Evolutionary conservation across 2,888 invertebrate species (phyloP), one percentile per base, ranked within the genome.

Genomic region (Melieria picta): DNA sequence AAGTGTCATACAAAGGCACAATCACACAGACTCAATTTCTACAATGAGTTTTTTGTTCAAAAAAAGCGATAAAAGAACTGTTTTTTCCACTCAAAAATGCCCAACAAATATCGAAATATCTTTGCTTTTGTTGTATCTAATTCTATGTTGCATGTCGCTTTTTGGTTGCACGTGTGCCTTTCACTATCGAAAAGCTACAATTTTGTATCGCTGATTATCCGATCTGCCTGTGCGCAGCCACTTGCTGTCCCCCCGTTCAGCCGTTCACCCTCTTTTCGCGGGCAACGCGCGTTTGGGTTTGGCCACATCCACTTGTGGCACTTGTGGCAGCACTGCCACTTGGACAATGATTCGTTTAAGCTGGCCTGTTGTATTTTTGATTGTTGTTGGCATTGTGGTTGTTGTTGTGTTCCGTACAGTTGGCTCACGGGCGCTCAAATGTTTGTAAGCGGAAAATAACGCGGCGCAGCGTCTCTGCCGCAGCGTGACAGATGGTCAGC

Each of bases 401-500:
- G 70, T 60, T 67, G 50, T 45, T 30, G 30, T 30, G 30, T 30
- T 30, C 3, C 30, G 30, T 65, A 5, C 9, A 42, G 30, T 9
- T 63, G 62, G 7, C 42, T 7, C 7, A 30, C 30, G 30, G 30
- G 2, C 30, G 30, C 30, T 30, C 30, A 30, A 30, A 30, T 30
- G 30, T 30, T 5, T 11, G 69, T 72, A 52, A 43, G 42, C 65
- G 65, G 62, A 73, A 72, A 55, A 64, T 62, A 57, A 73, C 73
- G 73, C 73, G 73, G 65, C 43, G 58, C 42, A 7, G 11, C 60
- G 16, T 30, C 73, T 66, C 69, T 69, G 70, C 68, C 63, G 66
- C 72, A 72, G 77, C 80, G 79, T 82, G 82, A 83, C 83, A 83
- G 83, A 83, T 83, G 83, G 83, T 83, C 83, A 83, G 82, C 74